Conservation (phyloP, 2,797 vertebrate genomes). For the Scolopax bukidnonensis region DNA sequence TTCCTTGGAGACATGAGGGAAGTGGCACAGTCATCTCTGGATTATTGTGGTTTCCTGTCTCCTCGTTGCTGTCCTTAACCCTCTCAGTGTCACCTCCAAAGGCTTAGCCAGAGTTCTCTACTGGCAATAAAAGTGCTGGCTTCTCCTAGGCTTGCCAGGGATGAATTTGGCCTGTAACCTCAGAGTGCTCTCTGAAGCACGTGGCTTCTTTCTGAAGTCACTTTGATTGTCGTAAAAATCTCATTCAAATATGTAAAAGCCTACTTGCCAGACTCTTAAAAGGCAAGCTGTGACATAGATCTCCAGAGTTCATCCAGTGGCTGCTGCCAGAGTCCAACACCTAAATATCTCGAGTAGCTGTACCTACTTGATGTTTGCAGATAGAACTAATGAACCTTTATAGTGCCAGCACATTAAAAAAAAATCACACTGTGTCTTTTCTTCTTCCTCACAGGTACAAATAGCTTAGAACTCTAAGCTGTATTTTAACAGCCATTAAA, state of each 20-base stretch:
- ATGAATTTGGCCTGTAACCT: neutral
- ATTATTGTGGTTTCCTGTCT: neutral
- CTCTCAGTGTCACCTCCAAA: neutral
- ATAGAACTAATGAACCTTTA: neutral
- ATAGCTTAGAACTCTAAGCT: neutral
- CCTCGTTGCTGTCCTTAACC: neutral
- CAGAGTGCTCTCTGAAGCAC: neutral
- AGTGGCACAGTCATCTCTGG: neutral
- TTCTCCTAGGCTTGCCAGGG: neutral
- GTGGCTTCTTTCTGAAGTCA: neutral
- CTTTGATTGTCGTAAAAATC: neutral
- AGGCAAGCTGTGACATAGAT: neutral
- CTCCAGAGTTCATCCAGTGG: neutral
- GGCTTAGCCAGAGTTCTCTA: neutral
- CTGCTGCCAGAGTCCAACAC: neutral
- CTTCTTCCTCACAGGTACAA: neutral
- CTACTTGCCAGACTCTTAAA: neutral
- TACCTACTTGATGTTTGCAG: neutral
- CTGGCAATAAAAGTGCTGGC: neutral
- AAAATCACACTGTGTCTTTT: neutral
- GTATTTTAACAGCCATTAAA: neutral
- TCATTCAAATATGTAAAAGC: neutral
- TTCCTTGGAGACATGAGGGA: neutral
- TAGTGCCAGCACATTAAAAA: neutral
- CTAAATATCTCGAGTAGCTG: neutral